Percentiles rank a stretch among this genome's conserved stretches.
phyloP scores from a whole-genome alignment of 2,888 invertebrate genomes.

The Ligdia adustata region DNA sequence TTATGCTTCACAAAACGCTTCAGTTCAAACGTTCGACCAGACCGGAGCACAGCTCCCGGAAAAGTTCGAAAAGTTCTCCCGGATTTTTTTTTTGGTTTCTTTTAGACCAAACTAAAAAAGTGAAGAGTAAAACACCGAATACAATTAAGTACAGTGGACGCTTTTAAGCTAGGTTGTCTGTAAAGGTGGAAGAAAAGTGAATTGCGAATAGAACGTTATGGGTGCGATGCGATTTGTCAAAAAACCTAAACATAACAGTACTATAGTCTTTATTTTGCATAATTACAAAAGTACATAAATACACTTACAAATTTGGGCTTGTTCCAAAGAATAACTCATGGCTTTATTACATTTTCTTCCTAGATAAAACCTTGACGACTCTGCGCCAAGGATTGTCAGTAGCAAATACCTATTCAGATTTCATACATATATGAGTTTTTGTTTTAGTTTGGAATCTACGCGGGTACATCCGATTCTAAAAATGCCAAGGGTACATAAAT shows the following conservation, averaged over 20 bases:
- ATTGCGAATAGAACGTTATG: conserved; percentile 21
- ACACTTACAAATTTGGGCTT: conserved; percentile 3
- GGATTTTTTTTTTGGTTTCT: conserved; percentile 6
- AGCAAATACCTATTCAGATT: neutral
- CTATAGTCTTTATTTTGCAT: neutral
- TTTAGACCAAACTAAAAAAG: conserved; percentile 16
- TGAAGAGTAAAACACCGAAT: conserved; percentile 14
- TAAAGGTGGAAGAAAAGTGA: conserved; percentile 16
- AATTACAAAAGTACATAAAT: neutral
- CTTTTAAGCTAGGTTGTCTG: conserved; percentile 23
- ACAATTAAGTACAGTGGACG: conserved; percentile 24
- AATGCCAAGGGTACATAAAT: no score
- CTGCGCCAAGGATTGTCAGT: neutral
- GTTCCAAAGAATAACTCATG: conserved; percentile 13
- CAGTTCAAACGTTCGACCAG: conserved; percentile 7
- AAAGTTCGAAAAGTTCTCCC: conserved; percentile 20
- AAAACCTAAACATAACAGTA: neutral
- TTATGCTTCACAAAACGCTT: conserved; percentile 17
- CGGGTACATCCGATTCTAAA: no score
- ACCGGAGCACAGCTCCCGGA: conserved; percentile 14
- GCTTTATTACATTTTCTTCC: conserved; percentile 14
- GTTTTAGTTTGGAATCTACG: no score
- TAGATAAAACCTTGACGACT: conserved; percentile 11
- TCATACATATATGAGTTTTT: no score
- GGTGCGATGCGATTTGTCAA: conserved; percentile 16